Conservation (phyloP, 2,888 invertebrate species). For the Caenorhabditis virilis region DNA sequence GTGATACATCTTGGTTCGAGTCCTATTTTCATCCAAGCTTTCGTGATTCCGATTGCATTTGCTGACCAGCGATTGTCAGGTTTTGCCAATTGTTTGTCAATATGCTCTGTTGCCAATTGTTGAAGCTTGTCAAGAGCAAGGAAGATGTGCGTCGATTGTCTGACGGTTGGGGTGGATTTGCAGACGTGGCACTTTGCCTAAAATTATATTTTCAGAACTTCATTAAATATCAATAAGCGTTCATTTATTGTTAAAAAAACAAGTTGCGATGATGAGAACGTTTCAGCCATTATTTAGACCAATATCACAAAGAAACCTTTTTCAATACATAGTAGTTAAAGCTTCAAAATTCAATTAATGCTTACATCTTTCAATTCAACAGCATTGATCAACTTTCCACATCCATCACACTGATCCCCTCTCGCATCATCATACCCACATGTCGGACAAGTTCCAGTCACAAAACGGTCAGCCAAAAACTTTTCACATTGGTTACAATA, state of each 20-base stretch:
- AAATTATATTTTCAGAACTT: too few species aligned
- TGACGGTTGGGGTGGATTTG: constrained; percentile 70
- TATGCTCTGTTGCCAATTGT: constrained; percentile 74
- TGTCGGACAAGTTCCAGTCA: constrained; percentile 90
- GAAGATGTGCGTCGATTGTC: constrained; percentile 84
- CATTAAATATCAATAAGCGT: too few species aligned
- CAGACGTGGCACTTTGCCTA: constrained; percentile 64
- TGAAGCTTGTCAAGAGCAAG: constrained; percentile 85
- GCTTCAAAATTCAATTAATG: too few species aligned
- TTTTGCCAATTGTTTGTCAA: constrained; percentile 74
- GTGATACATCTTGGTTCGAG: constrained; percentile 94
- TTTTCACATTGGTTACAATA: constrained; percentile 86
- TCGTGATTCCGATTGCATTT: constrained; percentile 85
- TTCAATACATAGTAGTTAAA: too few species aligned
- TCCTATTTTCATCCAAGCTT: constrained; percentile 84
- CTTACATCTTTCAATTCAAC: constrained; percentile 40
- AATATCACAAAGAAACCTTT: too few species aligned
- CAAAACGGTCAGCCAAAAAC: constrained; percentile 79
- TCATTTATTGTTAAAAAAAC: too few species aligned
- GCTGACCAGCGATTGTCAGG: constrained; percentile 77
- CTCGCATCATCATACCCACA: constrained; percentile 90
- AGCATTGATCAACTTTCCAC: constrained; percentile 92
- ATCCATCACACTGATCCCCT: constrained; percentile 97
- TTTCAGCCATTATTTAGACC: too few species aligned
- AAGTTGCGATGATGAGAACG: too few species aligned